Base-by-base conservation (phyloP, 1,140 invertebrate genomes). In the Sinonovacula constricta region DNA sequence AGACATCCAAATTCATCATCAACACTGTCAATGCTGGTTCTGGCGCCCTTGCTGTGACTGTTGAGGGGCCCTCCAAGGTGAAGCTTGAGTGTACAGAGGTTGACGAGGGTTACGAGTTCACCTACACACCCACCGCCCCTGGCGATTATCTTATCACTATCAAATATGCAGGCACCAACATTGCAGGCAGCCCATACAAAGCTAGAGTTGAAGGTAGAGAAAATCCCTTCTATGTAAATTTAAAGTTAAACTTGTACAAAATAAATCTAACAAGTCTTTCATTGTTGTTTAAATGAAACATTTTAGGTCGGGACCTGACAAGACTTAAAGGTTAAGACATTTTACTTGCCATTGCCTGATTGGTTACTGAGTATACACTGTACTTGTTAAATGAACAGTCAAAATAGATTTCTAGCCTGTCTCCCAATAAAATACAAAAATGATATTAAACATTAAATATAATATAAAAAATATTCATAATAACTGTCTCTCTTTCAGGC, bases 121-220 rank as follows among this genome's bases (percentile, higher is more conserved):
- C 96, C 75, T 99, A 99, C 92, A 98, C 96, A n/a, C 98, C 98
- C 0, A 92, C 98, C 30, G 94, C 97, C 33, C 96, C 97, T 7
- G 98, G 98, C 69, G 96, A 98, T 91, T 99, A 99, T 89, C 97
- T 96, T 89, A 94, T 99, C 90, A 97, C 96, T 85, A 94, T 99
- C 86, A 98, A 98, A 91, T 99, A 99, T 92, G 98, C 98, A 90
- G 96, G 97, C 36, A 95, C 95, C 81, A 97, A 99, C 87, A 97
- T 99, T 84, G 96, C 95, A 57, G 97, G 97, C 4, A 98, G 96
- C 66, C 98, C 98, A 0, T 98, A 95, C 92, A 97, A 96, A 93
- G 95, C 89, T 28, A 86, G 83, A 66, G 87, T 90, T 62, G 86
- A 85, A 87, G 89, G 90, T 90, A 80, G 62, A 45, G 39, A 18